A percentile compares a stretch with the other conserved stretches of the same genome.
These are phyloP conservation scores for Gastrophryne carolinensis DNA, from an alignment of 2,797 vertebrate genomes.

Conservation along the genomic window DNA sequence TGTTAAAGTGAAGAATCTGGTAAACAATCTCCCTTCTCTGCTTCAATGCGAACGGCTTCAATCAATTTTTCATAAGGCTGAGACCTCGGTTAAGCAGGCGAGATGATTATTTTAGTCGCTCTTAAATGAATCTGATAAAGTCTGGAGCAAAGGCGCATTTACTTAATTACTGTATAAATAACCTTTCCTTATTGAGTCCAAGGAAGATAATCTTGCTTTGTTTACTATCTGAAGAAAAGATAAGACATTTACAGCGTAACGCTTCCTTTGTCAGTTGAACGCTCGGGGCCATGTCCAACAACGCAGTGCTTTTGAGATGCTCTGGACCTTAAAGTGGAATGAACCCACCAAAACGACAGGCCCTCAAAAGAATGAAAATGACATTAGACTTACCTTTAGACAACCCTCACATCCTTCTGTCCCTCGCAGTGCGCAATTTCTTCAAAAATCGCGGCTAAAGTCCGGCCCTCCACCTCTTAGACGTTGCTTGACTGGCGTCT, in stretches of 20 bases:
- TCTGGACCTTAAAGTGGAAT: too few relatives aligned
- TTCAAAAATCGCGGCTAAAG: too few relatives aligned
- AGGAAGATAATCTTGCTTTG: conserved; percentile 59
- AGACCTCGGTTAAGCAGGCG: conserved; percentile 63
- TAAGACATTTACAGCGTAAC: neutral
- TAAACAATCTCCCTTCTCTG: conserved; percentile 62
- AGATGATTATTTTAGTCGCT: conserved; percentile 63
- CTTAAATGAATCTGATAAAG: conserved; percentile 63
- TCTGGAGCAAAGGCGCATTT: conserved; percentile 54
- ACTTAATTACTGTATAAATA: conserved; percentile 59
- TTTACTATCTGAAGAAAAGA: conserved; percentile 54
- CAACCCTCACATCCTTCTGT: too few relatives aligned
- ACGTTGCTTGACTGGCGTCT: too few relatives aligned
- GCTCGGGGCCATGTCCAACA: neutral
- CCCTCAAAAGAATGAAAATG: too few relatives aligned
- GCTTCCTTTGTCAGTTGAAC: neutral
- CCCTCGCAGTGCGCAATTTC: too few relatives aligned
- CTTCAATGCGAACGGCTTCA: conserved; percentile 63
- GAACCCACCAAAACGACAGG: too few relatives aligned
- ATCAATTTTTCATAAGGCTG: conserved; percentile 70
- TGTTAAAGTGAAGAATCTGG: conserved; percentile 58
- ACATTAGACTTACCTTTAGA: too few relatives aligned
- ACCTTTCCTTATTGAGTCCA: conserved; percentile 62
- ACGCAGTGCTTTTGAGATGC: neutral
- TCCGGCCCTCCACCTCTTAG: too few relatives aligned